Evolutionary conservation across 2,113 vertebrate genomes (phyloP).

Genomic region (Tenrec ecaudatus): DNA sequence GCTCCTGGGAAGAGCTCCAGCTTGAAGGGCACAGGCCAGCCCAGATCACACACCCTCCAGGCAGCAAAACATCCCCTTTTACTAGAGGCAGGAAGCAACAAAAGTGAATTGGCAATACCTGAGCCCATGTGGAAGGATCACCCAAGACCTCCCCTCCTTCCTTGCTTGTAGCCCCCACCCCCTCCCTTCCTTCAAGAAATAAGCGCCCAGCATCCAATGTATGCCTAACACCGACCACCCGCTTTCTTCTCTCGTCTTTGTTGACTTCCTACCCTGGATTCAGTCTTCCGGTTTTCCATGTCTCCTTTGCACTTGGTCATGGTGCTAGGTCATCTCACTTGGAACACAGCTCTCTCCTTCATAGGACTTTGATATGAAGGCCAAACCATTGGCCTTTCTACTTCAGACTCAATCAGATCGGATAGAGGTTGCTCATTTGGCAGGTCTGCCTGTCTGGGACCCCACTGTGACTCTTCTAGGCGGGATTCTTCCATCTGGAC

Average conservation of each 20-base stretch:
- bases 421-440: not conserved
- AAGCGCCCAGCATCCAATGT: fast-evolving
- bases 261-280: not conserved
- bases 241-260: not conserved
- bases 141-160: not conserved
- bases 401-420: not conserved
- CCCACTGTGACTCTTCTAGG: not conserved
- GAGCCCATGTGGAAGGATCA: fast-evolving
- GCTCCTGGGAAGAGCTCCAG: not conserved
- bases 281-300: not conserved
- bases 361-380: not conserved
- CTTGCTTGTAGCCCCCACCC: fast-evolving
- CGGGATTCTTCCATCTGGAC: not conserved
- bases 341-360: not conserved
- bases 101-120: not conserved
- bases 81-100: not conserved
- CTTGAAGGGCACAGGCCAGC: not conserved
- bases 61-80: fast-evolving
- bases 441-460: not conserved
- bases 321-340: not conserved
- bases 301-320: not conserved
- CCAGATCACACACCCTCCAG: fast-evolving
- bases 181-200: fast-evolving
- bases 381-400: not conserved
- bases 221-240: fast-evolving